A percentile compares a stretch with the other conserved stretches of the same genome.
phyloP scores from a whole-genome alignment of 2,888 invertebrate species.

The Clivina fossor region DNA sequence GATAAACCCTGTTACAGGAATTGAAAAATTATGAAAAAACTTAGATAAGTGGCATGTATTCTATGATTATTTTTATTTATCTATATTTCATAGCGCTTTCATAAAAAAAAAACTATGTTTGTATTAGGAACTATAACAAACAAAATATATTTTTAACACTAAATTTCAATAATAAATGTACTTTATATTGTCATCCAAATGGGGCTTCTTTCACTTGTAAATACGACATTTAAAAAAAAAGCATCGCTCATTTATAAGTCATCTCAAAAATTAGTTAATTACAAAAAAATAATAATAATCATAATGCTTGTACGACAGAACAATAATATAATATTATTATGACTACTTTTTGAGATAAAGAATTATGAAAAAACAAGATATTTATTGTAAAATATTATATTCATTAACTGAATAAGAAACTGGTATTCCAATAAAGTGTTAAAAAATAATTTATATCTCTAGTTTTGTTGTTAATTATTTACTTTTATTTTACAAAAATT shows the following conservation, averaged over 20 bases:
- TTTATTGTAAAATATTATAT: slow-evolving; percentile 23
- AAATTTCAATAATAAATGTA: slow-evolving; percentile 23
- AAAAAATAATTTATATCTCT: slow-evolving; percentile 16
- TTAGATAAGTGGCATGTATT: slow-evolving; percentile 6
- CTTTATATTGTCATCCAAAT: slow-evolving; percentile 23
- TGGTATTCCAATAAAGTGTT: slow-evolving; percentile 25
- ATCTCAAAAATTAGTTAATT: slow-evolving; percentile 23
- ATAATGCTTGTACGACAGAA: slow-evolving; percentile 15
- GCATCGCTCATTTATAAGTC: slow-evolving; percentile 16
- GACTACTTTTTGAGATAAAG: slow-evolving; percentile 24
- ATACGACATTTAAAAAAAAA: slow-evolving; percentile 8
- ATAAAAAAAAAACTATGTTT: slow-evolving; percentile 15
- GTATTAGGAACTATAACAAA: slow-evolving; percentile 17
- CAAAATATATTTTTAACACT: slow-evolving; percentile 25
- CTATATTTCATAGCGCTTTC: slow-evolving; percentile 10
- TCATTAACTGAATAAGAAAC: slow-evolving; percentile 22
- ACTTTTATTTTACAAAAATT: no score
- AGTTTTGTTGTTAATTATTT: no score
- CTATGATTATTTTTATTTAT: slow-evolving; percentile 1
- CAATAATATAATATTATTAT: slow-evolving; percentile 1
- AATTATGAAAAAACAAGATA: slow-evolving; percentile 19
- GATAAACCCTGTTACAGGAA: slow-evolving; percentile 21
- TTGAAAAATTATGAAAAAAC: slow-evolving; percentile 9
- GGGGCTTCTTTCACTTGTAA: slow-evolving; percentile 21
- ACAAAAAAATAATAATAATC: no score